Percentiles rank a stretch among this genome's conserved stretches.
Evolutionary conservation across 1,140 invertebrate species (phyloP).

Genomic region (Physella acuta): DNA sequence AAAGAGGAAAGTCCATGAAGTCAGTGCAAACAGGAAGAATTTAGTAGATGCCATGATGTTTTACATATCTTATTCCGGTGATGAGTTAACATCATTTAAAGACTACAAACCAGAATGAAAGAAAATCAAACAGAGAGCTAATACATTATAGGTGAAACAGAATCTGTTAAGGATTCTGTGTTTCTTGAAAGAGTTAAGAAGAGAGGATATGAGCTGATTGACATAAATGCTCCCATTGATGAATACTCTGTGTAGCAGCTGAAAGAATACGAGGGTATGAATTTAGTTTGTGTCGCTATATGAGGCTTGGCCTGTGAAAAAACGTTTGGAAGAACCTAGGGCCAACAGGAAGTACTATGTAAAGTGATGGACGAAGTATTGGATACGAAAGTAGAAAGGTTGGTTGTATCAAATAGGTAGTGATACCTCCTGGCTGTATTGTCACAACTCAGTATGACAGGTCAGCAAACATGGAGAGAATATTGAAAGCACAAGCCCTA

Average conservation of each 20-base stretch:
- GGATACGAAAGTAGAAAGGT: constrained; percentile 96
- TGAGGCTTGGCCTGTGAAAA: constrained; percentile 85
- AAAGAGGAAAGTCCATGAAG: constrained; percentile 91
- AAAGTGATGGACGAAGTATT: constrained; percentile 98
- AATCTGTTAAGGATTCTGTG: constrained; percentile 91
- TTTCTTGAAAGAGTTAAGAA: constrained; percentile 97
- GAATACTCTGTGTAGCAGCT: constrained; percentile 98
- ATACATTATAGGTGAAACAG: constrained; percentile 83
- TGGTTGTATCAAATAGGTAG: constrained; percentile 89
- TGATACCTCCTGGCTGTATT: constrained; percentile 93
- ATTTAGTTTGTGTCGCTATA: constrained; percentile 95
- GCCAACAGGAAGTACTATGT: constrained; percentile 79
- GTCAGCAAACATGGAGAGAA: constrained; percentile 99
- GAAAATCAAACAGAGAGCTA: constrained; percentile 97
- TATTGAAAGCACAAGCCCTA: constrained; percentile 97
- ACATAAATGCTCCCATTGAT: constrained; percentile 99
- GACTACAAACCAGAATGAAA: constrained; percentile 97
- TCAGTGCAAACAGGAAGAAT: constrained; percentile 90
- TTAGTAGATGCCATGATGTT: constrained; percentile 89
- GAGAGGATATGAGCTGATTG: constrained; percentile 94
- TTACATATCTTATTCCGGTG: constrained; percentile 87
- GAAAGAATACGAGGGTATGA: constrained; percentile 96
- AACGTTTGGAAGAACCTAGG: constrained; percentile 93
- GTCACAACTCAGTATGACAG: constrained; percentile 86
- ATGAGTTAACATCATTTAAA: constrained; percentile 88